Evolutionary conservation across 2,888 invertebrate genomes (phyloP), one percentile per base, ranked within the genome.

Genomic region (Chrysolina haemoptera): DNA sequence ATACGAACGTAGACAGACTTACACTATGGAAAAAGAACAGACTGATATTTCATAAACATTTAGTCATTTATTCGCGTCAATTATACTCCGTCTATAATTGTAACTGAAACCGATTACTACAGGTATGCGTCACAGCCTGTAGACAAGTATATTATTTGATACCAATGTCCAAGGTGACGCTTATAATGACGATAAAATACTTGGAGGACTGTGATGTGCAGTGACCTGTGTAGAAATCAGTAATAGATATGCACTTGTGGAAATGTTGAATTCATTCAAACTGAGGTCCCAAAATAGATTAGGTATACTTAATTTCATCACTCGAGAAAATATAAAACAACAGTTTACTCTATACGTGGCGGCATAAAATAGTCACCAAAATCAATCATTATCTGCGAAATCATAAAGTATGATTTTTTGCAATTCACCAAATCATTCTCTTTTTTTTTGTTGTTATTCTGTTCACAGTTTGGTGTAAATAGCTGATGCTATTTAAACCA

Each of bases 151-250:
- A 75, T 75, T 62, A 75, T 75, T 66, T 69, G 71, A 75, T 71
- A 71, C 63, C 74, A 75, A 75, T 63, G 75, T 75, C 69, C 77
- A 77, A 77, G 77, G 77, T 76, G 53, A 74, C 65, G 22, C 53
- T n/a, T n/a, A 50, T 72, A 74, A 74, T 73, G 73, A 68, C 67
- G 66, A 41, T 46, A 74, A 48, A 55, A 67, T 63, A 62, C 66
- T 16, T 53, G 62, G 35, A 35, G 65, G 41, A 55, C 59, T 66
- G 59, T 66, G 50, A 73, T 73, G 73, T 73, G 59, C 69, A 73
- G 65, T 73, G 73, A 69, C 73, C 69, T 73, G 69, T 73, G 69
- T 40, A 48, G 27, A 66, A 66, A 50, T n/a, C 27, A 66, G 48
- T 50, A n/a, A 35, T 16, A 50, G 48, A 22, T 50, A 50, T 50